Evolutionary conservation across 2,113 vertebrate species (phyloP), one percentile per base, ranked within the genome.

Genomic region (Cercopithecus mona): DNA sequence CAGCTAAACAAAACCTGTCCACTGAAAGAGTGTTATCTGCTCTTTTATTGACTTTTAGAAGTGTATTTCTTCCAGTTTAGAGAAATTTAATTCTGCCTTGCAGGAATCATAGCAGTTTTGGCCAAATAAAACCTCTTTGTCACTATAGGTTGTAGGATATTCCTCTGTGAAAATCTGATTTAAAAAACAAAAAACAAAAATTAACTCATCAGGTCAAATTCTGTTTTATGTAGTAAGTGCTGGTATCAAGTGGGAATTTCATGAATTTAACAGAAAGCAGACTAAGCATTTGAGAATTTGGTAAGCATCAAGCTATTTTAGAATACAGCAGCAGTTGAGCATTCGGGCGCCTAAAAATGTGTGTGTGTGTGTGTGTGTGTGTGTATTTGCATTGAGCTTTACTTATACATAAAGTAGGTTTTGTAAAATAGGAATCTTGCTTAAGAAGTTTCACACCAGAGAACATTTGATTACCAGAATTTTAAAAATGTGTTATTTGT

Each of bases 1-100:
- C 23, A 86, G 16, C 72, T 76, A 66, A 81, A 55, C 35, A 94
- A 64, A 45, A 87, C 32, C 76, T 27, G 10, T 8, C 6, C 13
- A 20, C n/a, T 76, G 82, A 79, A 93, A 70, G 38, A 96, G 5
- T 17, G 0, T 25, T 70, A 25, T 43, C 17, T 87, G 35, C 4
- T 96, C 61, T 95, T 92, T 88, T 68, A 82, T 76, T 59, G 35
- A 90, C 66, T 84, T 89, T 94, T 59, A 80, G 82, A 95, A 92
- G 40, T 70, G 82, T 73, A 59, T 83, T 90, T 93, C 61, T 96
- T 90, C 22, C 30, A 72, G 17, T 91, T 93, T 68, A 92, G 30
- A 94, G 66, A 90, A 55, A 68, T 75, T 70, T 35, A 23, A 17
- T 70, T 88, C 88, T 85, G 43, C 18, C 43, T 66, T 94, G 91